Percentiles rank a stretch among this genome's conserved stretches.
Conservation (phyloP, 2,797 vertebrate genomes). For the Cossypha dichroa region DNA sequence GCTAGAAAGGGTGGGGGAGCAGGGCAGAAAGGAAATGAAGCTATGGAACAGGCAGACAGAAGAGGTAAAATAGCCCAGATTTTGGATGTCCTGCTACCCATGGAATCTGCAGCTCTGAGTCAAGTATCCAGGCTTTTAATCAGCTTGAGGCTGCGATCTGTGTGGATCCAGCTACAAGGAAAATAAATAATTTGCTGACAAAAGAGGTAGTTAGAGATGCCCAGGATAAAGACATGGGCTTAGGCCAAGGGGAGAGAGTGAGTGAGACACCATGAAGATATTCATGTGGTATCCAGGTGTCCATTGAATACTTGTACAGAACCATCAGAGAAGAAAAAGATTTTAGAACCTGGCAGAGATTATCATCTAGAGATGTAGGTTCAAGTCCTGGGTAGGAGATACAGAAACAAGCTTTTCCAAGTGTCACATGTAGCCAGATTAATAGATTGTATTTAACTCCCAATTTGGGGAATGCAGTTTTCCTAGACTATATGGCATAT, state of each 20-base stretch:
- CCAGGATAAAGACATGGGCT: neutral
- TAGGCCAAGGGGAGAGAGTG: neutral
- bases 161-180: neutral
- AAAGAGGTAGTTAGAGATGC: neutral
- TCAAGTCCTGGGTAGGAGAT: neutral
- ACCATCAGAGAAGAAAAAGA: neutral
- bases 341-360: neutral
- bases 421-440: neutral
- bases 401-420: neutral
- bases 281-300: neutral
- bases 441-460: neutral
- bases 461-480: neutral
- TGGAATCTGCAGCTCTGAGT: neutral
- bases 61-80: neutral
- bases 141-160: neutral
- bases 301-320: neutral
- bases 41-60: neutral
- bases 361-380: neutral
- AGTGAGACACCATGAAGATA: neutral
- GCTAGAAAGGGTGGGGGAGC: neutral
- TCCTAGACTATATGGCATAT: neutral
- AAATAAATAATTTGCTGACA: neutral
- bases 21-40: neutral
- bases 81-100: neutral
- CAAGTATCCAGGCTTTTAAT: neutral